Percentiles rank a stretch among this genome's conserved stretches.
Evolutionary conservation across 2,797 vertebrate species (phyloP).

Genomic region (Urosaurus nigricauda): DNA sequence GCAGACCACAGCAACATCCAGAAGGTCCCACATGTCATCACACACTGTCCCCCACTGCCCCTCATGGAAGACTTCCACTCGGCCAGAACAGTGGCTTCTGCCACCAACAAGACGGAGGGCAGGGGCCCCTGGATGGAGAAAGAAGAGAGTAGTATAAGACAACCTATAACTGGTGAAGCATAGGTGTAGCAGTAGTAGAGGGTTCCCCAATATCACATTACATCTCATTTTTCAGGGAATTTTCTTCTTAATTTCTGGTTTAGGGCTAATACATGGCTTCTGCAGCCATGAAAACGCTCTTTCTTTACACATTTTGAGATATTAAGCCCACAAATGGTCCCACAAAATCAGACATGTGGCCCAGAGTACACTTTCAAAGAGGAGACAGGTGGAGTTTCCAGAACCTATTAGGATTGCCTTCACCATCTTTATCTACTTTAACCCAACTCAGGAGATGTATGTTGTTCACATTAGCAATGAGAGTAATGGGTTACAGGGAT

Average conservation of each 20-base stretch:
- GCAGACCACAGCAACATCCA: conserved; percentile 66
- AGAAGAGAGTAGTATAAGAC: not conserved
- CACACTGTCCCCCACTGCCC: conserved; percentile 77
- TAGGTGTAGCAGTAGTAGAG: not conserved
- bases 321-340: not conserved
- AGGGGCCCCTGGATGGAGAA: conserved; percentile 39
- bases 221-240: not conserved
- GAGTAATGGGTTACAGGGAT: not conserved
- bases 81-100: conserved; percentile 66
- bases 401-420: not conserved
- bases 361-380: too few species aligned
- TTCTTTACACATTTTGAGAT: not conserved
- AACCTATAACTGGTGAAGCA: not conserved
- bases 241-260: not conserved
- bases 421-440: not conserved
- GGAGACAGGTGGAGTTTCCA: not conserved
- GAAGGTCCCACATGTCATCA: conserved; percentile 74
- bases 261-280: not conserved
- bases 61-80: conserved; percentile 69
- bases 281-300: not conserved
- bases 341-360: not conserved
- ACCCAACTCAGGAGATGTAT: not conserved
- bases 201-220: not conserved
- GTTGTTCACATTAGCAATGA: not conserved
- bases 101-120: conserved; percentile 66